Evolutionary conservation across 2,888 invertebrate species (phyloP), one percentile per base, ranked within the genome.

Genomic region (Melanotus villosus): DNA sequence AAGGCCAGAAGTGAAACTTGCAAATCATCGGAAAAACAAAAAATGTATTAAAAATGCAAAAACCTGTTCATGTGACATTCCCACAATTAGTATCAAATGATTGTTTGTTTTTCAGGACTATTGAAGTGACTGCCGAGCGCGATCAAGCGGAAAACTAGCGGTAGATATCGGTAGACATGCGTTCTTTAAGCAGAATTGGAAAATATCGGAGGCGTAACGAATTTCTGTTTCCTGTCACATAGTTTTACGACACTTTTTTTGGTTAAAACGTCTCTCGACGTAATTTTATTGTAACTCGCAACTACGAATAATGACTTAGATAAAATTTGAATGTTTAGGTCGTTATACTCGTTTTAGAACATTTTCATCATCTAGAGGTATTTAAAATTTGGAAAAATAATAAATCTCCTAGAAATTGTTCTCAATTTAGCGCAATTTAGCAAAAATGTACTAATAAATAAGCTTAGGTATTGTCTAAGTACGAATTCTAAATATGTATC

Each of bases 171-270:
- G 50, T 47, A 57, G 57, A 58, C 59, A 69, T 66, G 70, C 70
- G 66, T 66, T 63, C 66, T 59, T 65, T 41, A 50, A 58, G 63
- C 41, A 63, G 36, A 60, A 69, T 62, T 65, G 62, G 47, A 65
- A 65, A 70, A 66, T 66, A 60, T 57, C 56, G 58, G 64, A 69
- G 70, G 70, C 68, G 71, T 68, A 60, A 60, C 73, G 62, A 72
- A 73, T 72, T 57, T 52, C n/a, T 45, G 71, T 68, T 73, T 73
- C 73, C 73, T 71, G 73, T 73, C 73, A 68, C 73, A 72, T 50
- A 60, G 36, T 62, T 57, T 64, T 65, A 36, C 58, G 69, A 69
- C 68, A 65, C 59, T 68, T 68, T 64, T 68, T 68, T 16, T 26
- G 26, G n/a, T n/a, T n/a, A n/a, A n/a, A n/a, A n/a, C n/a, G n/a